phyloP scores from a whole-genome alignment of 2,888 invertebrate genomes.

The Drosophila bunnanda region DNA sequence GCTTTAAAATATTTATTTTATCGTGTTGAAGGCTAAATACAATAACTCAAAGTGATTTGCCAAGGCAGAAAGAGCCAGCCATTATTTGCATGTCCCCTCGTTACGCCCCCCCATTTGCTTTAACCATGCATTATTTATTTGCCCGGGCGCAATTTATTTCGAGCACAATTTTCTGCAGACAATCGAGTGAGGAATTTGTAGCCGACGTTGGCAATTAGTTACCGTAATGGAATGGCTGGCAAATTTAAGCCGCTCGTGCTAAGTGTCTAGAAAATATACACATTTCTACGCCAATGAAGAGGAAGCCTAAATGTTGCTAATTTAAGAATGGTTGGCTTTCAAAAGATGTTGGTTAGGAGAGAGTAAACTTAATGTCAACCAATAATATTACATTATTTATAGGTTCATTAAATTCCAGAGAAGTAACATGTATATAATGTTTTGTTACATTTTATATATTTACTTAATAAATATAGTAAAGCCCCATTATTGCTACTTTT shows the following conservation, averaged over 20 bases:
- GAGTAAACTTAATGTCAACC: not conserved
- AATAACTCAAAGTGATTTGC: conserved; percentile 80
- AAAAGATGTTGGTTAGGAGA: too few species aligned
- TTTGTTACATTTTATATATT: too few species aligned
- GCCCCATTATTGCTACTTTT: too few species aligned
- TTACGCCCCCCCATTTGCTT: conserved; percentile 6
- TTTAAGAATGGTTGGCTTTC: not conserved
- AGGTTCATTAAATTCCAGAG: not conserved
- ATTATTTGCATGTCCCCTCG: conserved; percentile 65
- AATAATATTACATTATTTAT: not conserved
- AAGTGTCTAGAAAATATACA: not conserved
- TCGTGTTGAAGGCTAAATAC: conserved; percentile 65
- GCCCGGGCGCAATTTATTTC: conserved; percentile 44
- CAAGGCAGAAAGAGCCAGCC: conserved; percentile 50
- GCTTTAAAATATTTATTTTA: conserved; percentile 78
- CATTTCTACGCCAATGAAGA: not conserved
- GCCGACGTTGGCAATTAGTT: conserved; percentile 42
- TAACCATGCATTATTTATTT: conserved; percentile 57
- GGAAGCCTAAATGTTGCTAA: not conserved
- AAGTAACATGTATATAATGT: too few species aligned
- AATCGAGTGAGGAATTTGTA: conserved; percentile 40
- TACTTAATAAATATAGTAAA: too few species aligned
- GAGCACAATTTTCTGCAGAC: conserved; percentile 42
- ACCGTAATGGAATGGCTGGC: conserved; percentile 10
- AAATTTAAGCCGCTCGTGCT: conserved; percentile 16